These are phyloP conservation scores for Hippocampus abdominalis DNA, from an alignment of 2,113 vertebrate species.

Conservation along the genomic window DNA sequence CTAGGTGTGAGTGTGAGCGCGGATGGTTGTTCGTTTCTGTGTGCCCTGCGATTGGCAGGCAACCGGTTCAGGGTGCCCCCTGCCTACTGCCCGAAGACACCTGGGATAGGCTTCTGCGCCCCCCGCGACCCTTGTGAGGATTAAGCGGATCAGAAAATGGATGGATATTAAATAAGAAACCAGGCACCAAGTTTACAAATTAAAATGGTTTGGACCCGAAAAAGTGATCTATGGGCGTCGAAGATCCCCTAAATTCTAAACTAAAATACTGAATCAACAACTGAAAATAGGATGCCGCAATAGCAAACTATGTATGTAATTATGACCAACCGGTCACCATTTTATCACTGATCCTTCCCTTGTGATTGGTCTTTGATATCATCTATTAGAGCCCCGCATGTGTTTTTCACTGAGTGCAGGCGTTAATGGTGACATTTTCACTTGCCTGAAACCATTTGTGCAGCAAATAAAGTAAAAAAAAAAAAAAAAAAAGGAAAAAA, in stretches of 20 bases:
- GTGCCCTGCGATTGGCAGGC: too few species aligned
- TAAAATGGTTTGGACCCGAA: neutral
- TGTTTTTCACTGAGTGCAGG: slow-evolving; percentile 35
- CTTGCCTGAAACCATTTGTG: slow-evolving; percentile 33
- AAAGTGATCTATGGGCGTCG: neutral
- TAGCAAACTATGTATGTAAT: neutral
- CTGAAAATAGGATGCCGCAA: neutral
- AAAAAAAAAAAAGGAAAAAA: slow-evolving; percentile 8
- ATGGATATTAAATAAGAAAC: too few species aligned
- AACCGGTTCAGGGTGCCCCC: too few species aligned
- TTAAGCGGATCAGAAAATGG: too few species aligned
- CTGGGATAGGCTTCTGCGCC: too few species aligned
- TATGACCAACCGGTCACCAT: neutral
- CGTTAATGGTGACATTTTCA: slow-evolving; percentile 43
- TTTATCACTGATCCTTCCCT: slow-evolving; percentile 30
- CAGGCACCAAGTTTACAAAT: too few species aligned
- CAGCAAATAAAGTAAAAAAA: neutral
- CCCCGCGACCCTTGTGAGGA: too few species aligned
- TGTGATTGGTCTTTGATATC: slow-evolving; percentile 17
- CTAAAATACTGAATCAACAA: neutral
- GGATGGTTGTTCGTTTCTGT: too few species aligned
- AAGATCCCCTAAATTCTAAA: neutral
- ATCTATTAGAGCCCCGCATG: slow-evolving; percentile 1
- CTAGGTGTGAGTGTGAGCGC: too few species aligned
- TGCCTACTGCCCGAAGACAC: too few species aligned